Evolutionary conservation across 23 tunicate species (phyloP).

Genomic region (Clavelina lepadiformis): DNA sequence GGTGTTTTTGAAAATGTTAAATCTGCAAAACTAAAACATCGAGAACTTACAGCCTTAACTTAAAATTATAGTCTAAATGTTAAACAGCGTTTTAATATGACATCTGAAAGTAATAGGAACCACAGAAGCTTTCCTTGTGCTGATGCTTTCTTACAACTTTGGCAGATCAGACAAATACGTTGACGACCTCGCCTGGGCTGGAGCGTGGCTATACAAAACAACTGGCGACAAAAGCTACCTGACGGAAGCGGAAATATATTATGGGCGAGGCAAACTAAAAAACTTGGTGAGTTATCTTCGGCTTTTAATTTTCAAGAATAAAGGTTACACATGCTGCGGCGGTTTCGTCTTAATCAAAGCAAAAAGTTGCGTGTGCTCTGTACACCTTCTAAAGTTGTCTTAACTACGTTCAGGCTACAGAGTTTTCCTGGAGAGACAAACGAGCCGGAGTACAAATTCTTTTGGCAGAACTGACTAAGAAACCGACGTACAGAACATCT

Average conservation of each 20-base stretch:
- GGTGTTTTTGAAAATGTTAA: background rate
- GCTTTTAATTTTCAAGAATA: background rate
- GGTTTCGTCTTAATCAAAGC: background rate
- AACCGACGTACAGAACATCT: conserved; percentile 18
- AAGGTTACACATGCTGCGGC: background rate
- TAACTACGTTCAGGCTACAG: conserved; percentile 41
- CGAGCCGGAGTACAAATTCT: conserved; percentile 76
- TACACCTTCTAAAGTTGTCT: background rate
- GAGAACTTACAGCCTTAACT: too few relatives aligned
- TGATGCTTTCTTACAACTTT: too few relatives aligned
- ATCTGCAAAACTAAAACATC: background rate
- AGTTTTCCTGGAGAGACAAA: conserved; percentile 89
- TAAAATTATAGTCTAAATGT: too few relatives aligned
- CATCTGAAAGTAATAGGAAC: too few relatives aligned
- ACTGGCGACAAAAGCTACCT: conserved; percentile 47
- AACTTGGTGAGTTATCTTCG: conserved; percentile 30
- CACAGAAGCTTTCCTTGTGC: too few relatives aligned
- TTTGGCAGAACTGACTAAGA: conserved; percentile 58
- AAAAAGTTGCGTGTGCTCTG: background rate
- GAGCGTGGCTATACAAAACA: conserved; percentile 73
- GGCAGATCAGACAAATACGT: conserved; percentile 41
- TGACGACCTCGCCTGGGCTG: conserved; percentile 94
- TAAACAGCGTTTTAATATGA: too few relatives aligned
- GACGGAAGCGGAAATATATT: conserved; percentile 32
- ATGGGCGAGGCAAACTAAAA: conserved; percentile 26